These are phyloP conservation scores for Bostrychus sinensis DNA, from an alignment of 2,113 vertebrate species.

Conservation along the genomic window DNA sequence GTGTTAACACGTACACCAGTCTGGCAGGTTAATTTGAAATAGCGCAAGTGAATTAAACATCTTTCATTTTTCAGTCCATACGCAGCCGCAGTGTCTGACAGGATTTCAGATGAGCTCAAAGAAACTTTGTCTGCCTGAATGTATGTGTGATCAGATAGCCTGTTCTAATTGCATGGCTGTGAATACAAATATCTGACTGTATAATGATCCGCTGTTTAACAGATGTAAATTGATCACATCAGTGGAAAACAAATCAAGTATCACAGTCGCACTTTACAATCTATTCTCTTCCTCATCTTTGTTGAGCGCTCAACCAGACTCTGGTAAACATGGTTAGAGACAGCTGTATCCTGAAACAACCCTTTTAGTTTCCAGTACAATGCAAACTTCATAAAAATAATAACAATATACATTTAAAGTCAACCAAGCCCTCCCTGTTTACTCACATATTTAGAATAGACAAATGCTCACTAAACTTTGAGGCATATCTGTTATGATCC, in stretches of 20 bases:
- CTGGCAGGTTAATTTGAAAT: conserved; percentile 30
- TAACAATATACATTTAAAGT: too few species aligned
- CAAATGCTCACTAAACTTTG: too few species aligned
- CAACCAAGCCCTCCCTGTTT: too few species aligned
- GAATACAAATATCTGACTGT: conserved; percentile 8
- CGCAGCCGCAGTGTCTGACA: conserved; percentile 20
- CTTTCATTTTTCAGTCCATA: conserved; percentile 14
- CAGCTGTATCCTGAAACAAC: not conserved
- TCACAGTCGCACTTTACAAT: conserved; percentile 3
- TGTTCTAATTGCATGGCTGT: not conserved
- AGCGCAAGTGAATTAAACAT: conserved; percentile 23
- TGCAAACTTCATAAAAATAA: not conserved
- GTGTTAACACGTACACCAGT: conserved; percentile 17
- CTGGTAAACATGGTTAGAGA: not conserved
- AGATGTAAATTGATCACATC: conserved; percentile 28
- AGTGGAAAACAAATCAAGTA: conserved; percentile 18
- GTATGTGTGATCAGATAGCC: conserved; percentile 6
- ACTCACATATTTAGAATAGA: too few species aligned
- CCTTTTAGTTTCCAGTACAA: too few species aligned
- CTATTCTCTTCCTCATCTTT: not conserved
- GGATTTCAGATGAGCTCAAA: conserved; percentile 27
- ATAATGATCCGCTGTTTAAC: conserved; percentile 22
- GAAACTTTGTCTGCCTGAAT: conserved; percentile 20
- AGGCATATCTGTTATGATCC: too few species aligned
- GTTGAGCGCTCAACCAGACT: not conserved